phyloP scores from a whole-genome alignment of 2,113 vertebrate genomes.

The Tychaedon coryphoeus region DNA sequence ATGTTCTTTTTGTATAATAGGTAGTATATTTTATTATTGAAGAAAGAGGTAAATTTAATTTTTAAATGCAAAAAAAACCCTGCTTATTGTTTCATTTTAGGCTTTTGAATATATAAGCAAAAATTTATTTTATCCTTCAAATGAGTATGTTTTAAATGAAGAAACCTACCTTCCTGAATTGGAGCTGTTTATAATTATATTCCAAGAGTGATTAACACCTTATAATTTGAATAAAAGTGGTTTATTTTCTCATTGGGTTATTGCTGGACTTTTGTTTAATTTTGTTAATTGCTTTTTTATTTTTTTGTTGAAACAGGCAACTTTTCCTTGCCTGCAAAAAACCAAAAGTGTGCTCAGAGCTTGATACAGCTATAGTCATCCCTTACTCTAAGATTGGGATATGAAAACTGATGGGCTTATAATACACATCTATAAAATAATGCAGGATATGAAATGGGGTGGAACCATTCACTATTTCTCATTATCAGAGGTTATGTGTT shows the following conservation, averaged over 20 bases:
- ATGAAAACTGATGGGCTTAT: neutral
- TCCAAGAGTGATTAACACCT: slow-evolving; percentile 30
- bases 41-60: slow-evolving; percentile 2
- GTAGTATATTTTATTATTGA: slow-evolving; percentile 47
- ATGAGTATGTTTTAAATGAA: slow-evolving; percentile 38
- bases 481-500: neutral
- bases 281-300: neutral
- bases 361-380: neutral
- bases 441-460: neutral
- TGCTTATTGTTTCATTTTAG: slow-evolving; percentile 28
- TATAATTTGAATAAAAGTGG: slow-evolving; percentile 71
- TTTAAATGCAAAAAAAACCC: neutral
- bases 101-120: slow-evolving; percentile 29
- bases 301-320: neutral
- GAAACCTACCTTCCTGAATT: neutral
- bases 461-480: neutral
- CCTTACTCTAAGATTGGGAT: neutral
- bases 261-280: neutral
- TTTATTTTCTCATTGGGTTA: slow-evolving; percentile 76
- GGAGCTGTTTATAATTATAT: slow-evolving; percentile 41
- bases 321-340: neutral
- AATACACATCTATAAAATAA: neutral
- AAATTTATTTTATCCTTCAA: slow-evolving; percentile 56
- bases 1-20: slow-evolving; percentile 30
- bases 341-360: fast-evolving